Conservation (phyloP, 2,888 invertebrate species). For the Sipunculus nudus region DNA sequence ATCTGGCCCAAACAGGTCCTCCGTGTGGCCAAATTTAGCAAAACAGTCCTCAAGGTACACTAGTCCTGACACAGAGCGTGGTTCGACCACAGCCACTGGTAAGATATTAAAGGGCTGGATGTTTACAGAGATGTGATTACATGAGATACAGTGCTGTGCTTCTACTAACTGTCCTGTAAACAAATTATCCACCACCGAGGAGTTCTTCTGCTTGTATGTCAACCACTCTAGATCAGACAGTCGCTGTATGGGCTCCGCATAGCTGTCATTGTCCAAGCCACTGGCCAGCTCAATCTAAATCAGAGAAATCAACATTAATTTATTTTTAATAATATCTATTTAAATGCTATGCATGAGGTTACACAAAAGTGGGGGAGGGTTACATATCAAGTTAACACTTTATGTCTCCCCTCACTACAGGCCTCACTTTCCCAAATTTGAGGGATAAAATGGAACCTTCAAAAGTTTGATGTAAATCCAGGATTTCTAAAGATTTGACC, state of each 20-base stretch:
- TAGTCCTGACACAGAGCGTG: conserved; percentile 48
- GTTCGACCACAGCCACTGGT: conserved; percentile 57
- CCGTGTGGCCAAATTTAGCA: conserved; percentile 56
- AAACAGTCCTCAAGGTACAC: conserved; percentile 60
- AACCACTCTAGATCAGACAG: conserved; percentile 64
- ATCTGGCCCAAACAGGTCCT: conserved; percentile 51
- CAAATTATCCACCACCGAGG: conserved; percentile 55
- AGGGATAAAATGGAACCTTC: too few species aligned
- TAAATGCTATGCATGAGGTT: too few species aligned
- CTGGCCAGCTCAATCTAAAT: conserved; percentile 59
- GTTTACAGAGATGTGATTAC: conserved; percentile 56
- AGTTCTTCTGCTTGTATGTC: conserved; percentile 58
- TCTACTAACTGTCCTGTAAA: conserved; percentile 63
- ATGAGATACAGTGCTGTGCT: conserved; percentile 53
- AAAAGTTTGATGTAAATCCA: too few species aligned
- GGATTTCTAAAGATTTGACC: too few species aligned
- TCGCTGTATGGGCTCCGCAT: conserved; percentile 60
- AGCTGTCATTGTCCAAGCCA: conserved; percentile 54
- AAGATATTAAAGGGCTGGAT: conserved; percentile 61
- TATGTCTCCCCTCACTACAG: too few species aligned
- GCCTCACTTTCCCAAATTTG: too few species aligned
- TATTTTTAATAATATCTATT: not conserved
- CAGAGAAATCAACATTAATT: not conserved
- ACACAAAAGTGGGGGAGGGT: too few species aligned
- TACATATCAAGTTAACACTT: too few species aligned